Conservation (phyloP, 2,113 vertebrate genomes). For the Rhabdomys dilectus region DNA sequence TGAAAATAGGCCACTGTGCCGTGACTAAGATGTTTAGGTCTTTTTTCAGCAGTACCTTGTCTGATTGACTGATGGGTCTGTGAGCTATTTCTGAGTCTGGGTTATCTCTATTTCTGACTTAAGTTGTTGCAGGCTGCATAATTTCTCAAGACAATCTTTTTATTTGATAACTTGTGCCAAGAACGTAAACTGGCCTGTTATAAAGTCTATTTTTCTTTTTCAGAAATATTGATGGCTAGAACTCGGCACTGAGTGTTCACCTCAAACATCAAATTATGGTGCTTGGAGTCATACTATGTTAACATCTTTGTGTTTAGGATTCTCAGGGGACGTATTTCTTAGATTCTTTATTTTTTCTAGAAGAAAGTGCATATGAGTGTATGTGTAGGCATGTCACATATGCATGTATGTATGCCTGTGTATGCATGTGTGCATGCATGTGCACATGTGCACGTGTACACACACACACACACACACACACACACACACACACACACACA, state of each 20-base stretch:
- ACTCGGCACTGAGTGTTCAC: conserved; percentile 74
- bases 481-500: no score
- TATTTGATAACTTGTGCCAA: conserved; percentile 81
- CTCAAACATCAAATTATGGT: conserved; percentile 79
- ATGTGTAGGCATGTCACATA: not conserved
- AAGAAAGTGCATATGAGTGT: not conserved
- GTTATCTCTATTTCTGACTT: conserved; percentile 84
- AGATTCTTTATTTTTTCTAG: conserved; percentile 67
- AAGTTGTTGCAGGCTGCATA: conserved; percentile 78
- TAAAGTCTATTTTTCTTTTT: conserved; percentile 68
- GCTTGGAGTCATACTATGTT: conserved; percentile 69
- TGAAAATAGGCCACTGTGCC: conserved; percentile 87
- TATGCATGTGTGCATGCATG: no score
- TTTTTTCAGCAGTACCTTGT: conserved; percentile 80
- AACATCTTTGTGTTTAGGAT: conserved; percentile 65
- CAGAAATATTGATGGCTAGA: conserved; percentile 80
- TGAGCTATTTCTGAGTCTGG: conserved; percentile 85
- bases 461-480: not conserved
- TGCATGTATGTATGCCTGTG: no score
- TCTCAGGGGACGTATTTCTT: conserved; percentile 57
- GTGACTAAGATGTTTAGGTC: conserved; percentile 84
- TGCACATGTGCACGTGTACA: not conserved
- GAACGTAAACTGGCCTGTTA: conserved; percentile 68
- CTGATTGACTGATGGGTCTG: conserved; percentile 86
- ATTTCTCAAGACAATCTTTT: conserved; percentile 73